Base-by-base conservation (phyloP, 2,888 invertebrate genomes). In the Pemphredon lugubris region DNA sequence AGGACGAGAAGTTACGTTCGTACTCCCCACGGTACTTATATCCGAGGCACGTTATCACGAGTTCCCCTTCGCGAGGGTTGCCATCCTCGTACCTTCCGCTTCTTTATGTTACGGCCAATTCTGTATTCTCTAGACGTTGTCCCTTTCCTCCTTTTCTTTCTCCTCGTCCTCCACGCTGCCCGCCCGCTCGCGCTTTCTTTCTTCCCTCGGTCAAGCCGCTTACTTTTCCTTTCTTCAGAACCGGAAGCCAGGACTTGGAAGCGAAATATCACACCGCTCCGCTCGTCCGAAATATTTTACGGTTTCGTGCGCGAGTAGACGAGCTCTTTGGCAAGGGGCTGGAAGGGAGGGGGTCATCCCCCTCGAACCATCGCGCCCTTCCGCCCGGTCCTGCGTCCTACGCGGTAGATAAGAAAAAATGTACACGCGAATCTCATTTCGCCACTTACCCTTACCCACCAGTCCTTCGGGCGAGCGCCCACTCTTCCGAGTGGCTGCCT, bases 61-160 rank as follows among this genome's bases (percentile, higher is more conserved):
- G 72, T 66, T 70, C 63, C 67, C 72, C 70, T 75, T 67, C 69
- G 26, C 48, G 68, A 76, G 67, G 69, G 67, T 69, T 74, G 73
- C 64, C 73, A 72, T 73, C 68, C 51, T 74, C 70, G 40, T 68
- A 75, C 66, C 72, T 80, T 76, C 73, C 76, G 73, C 64, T 82
- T 82, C 74, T 79, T 77, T 75, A 68, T 76, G 69, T 81, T 79
- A 74, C 71, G 76, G 54, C 75, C 84, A 76, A 79, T 80, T 82
- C 76, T 63, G 77, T 83, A 84, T 83, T 82, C 83, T 70, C 44
- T 61, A 53, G 73, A 73, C 79, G 75, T 72, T 66, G 66, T 77
- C 50, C 50, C 61, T 63, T 57, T 70, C 54, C 40, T 60, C 60
- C 34, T 59, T 60, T 61, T 40, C 51, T 48, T 54, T 37, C 9